phyloP scores from a whole-genome alignment of 1,140 invertebrate genomes.

The Drosophila bifasciata region DNA sequence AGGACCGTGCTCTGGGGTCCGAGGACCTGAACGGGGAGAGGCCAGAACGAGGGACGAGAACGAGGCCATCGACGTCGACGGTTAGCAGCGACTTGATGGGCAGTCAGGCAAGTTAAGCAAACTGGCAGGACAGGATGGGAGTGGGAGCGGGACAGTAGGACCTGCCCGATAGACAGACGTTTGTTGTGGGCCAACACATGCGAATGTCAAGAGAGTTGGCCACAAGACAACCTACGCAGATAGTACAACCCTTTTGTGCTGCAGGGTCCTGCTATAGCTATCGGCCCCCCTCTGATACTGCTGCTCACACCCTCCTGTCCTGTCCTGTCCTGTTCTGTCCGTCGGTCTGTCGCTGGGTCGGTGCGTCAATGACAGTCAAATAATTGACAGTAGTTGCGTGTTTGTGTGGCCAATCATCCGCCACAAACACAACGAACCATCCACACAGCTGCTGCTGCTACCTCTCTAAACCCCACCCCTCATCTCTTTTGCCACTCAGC shows the following conservation, averaged over 20 bases:
- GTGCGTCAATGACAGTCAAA: constrained; percentile 80
- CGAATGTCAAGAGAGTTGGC: constrained; percentile 76
- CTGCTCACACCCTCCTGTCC: constrained; percentile 10
- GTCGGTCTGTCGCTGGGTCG: constrained; percentile 64
- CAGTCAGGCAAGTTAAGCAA: constrained; percentile 61
- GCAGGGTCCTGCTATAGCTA: too few relatives aligned
- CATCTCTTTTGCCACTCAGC: constrained; percentile 19
- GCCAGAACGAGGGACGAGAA: constrained; percentile 15
- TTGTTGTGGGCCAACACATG: constrained; percentile 51
- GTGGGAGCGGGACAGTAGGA: constrained; percentile 4
- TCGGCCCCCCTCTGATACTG: too few relatives aligned
- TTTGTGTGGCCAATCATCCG: constrained; percentile 80
- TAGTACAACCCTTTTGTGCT: constrained; percentile 33
- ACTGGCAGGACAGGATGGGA: constrained; percentile 34
- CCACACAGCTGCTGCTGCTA: constrained; percentile 58
- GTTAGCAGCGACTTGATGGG: constrained; percentile 74
- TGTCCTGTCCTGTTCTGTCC: constrained; percentile 19
- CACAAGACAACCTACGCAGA: constrained; percentile 49
- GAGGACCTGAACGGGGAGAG: constrained; percentile 24
- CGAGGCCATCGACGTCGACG: constrained; percentile 39
- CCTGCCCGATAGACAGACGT: constrained; percentile 49
- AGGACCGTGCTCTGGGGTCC: constrained; percentile 5
- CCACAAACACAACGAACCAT: constrained; percentile 54
- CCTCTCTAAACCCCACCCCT: constrained; percentile 25
- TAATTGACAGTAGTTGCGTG: constrained; percentile 83